phyloP scores from a whole-genome alignment of 2,888 invertebrate genomes.

The Hetaerina titia region DNA sequence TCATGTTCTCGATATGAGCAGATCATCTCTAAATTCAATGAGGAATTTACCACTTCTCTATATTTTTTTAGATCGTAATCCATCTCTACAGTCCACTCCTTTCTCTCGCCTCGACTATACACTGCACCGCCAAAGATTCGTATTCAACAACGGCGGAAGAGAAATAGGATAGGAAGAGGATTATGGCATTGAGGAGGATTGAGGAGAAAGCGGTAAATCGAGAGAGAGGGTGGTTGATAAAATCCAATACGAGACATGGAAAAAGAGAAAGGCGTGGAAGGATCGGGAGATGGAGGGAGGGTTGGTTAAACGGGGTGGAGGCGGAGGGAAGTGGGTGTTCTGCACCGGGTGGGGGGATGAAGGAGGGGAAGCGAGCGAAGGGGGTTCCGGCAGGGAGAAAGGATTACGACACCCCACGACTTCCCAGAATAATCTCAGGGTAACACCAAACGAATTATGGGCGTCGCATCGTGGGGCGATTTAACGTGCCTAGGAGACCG shows the following conservation, averaged over 20 bases:
- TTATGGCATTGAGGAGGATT: background rate
- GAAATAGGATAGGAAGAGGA: background rate
- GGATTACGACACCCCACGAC: conserved; percentile 46
- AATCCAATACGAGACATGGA: background rate
- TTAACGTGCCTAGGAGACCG: no score
- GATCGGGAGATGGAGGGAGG: background rate
- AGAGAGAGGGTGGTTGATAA: background rate
- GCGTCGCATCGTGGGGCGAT: no score
- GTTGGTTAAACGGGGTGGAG: background rate
- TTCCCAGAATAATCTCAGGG: no score
- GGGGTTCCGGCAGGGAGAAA: conserved; percentile 16
- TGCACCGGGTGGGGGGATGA: background rate
- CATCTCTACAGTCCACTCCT: background rate
- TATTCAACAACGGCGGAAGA: background rate
- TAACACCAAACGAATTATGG: no score
- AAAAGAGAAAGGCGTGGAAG: conserved; percentile 1
- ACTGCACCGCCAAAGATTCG: background rate
- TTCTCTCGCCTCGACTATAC: conserved; percentile 13
- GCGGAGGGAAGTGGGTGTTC: background rate
- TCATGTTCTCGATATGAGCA: no score
- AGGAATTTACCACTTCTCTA: no score
- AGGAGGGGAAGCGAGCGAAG: background rate
- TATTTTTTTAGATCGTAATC: no score
- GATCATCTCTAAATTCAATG: no score
- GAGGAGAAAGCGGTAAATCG: background rate